These are phyloP conservation scores for Geothlypis trichas DNA, from an alignment of 2,113 vertebrate species.

Conservation along the genomic window DNA sequence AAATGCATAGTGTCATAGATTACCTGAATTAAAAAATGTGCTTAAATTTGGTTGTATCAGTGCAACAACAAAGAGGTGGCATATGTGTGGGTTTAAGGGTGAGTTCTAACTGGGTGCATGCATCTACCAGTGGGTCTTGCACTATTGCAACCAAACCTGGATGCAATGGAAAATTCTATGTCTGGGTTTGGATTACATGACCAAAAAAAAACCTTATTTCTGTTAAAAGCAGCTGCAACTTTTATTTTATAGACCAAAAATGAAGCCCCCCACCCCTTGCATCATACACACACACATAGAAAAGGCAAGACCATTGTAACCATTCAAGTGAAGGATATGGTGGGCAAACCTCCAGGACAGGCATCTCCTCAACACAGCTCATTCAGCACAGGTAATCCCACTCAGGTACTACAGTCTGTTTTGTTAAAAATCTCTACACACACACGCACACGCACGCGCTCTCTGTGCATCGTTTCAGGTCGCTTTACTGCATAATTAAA, in stretches of 20 bases:
- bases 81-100: not conserved
- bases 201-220: not conserved
- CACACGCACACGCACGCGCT: not conserved
- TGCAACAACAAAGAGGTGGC: not conserved
- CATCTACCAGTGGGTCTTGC: not conserved
- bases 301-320: constrained; percentile 52
- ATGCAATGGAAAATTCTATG: not conserved
- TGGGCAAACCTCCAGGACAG: constrained; percentile 43
- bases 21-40: not conserved
- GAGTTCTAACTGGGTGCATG: not conserved
- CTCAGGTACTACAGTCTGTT: constrained; percentile 62
- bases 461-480: constrained; percentile 52
- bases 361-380: constrained; percentile 62
- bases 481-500: constrained; percentile 74
- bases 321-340: constrained; percentile 37
- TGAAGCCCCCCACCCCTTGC: not conserved
- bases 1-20: not conserved
- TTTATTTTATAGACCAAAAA: constrained; percentile 59
- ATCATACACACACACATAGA: constrained; percentile 16
- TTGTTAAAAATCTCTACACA: constrained; percentile 62
- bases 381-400: constrained; percentile 40
- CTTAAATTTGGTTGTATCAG: not conserved
- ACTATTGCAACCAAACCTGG: not conserved
- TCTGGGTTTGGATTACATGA: not conserved
- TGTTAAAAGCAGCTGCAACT: constrained; percentile 64